phyloP scores from a whole-genome alignment of 2,797 vertebrate genomes.

The Coranthus polyacanthus region DNA sequence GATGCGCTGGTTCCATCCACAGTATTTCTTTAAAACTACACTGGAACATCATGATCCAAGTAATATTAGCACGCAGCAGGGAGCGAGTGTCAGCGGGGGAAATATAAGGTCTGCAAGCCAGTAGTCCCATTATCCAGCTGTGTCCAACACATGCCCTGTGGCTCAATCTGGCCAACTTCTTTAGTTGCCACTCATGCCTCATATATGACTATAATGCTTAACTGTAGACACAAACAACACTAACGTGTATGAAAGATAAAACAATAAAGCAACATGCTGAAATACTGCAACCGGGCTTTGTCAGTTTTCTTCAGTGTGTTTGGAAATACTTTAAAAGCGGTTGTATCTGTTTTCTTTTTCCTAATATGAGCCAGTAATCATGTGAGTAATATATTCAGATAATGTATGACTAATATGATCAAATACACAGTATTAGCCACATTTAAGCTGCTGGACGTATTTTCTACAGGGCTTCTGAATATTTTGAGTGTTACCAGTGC shows the following conservation, averaged over 20 bases:
- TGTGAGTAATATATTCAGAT: constrained; percentile 6
- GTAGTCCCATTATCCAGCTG: constrained; percentile 49
- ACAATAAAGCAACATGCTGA: constrained; percentile 7
- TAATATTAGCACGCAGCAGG: constrained; percentile 47
- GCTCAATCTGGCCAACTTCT: constrained; percentile 41
- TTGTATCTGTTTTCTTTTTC: constrained; percentile 1
- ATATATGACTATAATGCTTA: constrained; percentile 22
- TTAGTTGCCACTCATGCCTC: constrained; percentile 33
- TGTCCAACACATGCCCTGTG: constrained; percentile 31
- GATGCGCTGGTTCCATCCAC: constrained; percentile 12
- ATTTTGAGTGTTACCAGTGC: constrained; percentile 14
- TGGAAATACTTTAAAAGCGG: neutral
- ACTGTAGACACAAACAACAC: constrained; percentile 28
- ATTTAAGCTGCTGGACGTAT: constrained; percentile 24
- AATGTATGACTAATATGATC: neutral
- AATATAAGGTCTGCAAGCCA: constrained; percentile 48
- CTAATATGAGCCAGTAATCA: neutral
- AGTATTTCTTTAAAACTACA: constrained; percentile 12
- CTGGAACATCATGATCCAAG: constrained; percentile 28
- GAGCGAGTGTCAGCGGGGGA: constrained; percentile 41
- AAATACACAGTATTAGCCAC: constrained; percentile 17
- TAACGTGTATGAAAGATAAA: constrained; percentile 20
- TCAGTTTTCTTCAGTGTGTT: neutral
- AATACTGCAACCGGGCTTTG: neutral
- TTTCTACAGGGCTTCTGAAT: constrained; percentile 8